These are phyloP conservation scores for Masticophis lateralis DNA, from an alignment of 2,797 vertebrate genomes.

Conservation along the genomic window DNA sequence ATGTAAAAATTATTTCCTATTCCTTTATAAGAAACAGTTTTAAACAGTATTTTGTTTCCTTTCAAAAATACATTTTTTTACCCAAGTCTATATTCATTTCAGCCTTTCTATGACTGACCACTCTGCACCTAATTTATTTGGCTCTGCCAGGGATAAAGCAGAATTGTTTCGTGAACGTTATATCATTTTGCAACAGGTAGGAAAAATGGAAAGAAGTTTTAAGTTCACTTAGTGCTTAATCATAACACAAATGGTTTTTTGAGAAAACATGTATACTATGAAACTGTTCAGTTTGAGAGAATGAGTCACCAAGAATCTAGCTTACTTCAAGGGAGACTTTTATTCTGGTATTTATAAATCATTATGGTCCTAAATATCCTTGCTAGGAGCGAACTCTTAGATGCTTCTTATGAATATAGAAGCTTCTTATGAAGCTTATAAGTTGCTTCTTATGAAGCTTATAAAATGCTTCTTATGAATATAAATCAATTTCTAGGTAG, in stretches of 20 bases:
- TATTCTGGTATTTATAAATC: not conserved
- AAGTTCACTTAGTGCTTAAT: not conserved
- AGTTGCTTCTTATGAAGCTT: not conserved
- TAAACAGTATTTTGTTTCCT: not conserved
- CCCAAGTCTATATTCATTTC: conserved; percentile 31
- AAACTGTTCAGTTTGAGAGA: not conserved
- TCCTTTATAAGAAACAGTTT: not conserved
- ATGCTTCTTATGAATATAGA: not conserved
- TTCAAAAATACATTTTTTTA: not conserved
- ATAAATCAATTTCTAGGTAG: not conserved
- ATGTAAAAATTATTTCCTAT: not conserved
- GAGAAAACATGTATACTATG: not conserved
- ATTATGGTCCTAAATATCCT: not conserved
- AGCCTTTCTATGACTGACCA: conserved; percentile 88
- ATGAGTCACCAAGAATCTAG: not conserved
- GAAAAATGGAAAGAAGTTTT: not conserved
- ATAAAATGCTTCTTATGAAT: not conserved
- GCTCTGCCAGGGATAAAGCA: conserved; percentile 87
- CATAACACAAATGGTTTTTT: not conserved
- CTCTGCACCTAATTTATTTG: conserved; percentile 82
- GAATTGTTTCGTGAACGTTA: conserved; percentile 93
- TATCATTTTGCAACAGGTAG: conserved; percentile 89
- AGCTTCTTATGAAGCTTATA: not conserved
- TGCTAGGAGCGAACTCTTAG: not conserved
- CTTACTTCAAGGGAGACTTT: not conserved